Percentiles rank a stretch among this genome's conserved stretches.
Evolutionary conservation across 2,113 vertebrate species (phyloP).

Genomic region (Rhinolophus sinicus): DNA sequence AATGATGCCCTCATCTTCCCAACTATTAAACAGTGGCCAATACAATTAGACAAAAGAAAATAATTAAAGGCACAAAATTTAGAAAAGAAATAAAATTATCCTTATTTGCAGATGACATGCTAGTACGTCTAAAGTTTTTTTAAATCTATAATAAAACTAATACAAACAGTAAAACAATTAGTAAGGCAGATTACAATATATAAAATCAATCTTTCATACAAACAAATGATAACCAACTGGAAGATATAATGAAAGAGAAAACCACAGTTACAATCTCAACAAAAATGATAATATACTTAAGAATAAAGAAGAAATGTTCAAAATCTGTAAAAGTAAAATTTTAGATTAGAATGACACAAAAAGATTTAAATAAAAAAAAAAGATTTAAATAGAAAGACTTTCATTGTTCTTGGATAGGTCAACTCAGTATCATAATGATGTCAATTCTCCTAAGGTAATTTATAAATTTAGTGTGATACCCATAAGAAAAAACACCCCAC

Average conservation of each 20-base stretch:
- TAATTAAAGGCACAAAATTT: slow-evolving; percentile 15
- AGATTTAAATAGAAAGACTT: neutral
- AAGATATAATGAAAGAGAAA: slow-evolving; percentile 24
- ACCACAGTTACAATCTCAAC: neutral
- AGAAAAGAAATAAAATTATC: slow-evolving; percentile 15
- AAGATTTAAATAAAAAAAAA: slow-evolving; percentile 8
- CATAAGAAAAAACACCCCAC: neutral
- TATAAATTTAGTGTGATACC: slow-evolving; percentile 17
- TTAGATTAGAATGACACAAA: neutral
- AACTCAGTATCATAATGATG: neutral
- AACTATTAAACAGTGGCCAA: neutral
- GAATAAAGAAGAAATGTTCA: slow-evolving; percentile 29
- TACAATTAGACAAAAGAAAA: slow-evolving; percentile 12
- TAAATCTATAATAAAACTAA: slow-evolving; percentile 24
- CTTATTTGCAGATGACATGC: neutral
- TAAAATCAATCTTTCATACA: neutral
- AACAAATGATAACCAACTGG: neutral
- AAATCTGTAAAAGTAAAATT: slow-evolving; percentile 3
- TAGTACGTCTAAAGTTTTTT: neutral
- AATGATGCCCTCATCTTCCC: neutral
- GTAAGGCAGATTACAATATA: neutral
- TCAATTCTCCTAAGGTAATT: neutral
- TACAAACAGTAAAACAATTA: slow-evolving; percentile 37
- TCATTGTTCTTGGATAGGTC: neutral
- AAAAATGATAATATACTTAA: slow-evolving; percentile 39